phyloP scores from a whole-genome alignment of 2,888 invertebrate species.

The Tetheella fluctuosa region DNA sequence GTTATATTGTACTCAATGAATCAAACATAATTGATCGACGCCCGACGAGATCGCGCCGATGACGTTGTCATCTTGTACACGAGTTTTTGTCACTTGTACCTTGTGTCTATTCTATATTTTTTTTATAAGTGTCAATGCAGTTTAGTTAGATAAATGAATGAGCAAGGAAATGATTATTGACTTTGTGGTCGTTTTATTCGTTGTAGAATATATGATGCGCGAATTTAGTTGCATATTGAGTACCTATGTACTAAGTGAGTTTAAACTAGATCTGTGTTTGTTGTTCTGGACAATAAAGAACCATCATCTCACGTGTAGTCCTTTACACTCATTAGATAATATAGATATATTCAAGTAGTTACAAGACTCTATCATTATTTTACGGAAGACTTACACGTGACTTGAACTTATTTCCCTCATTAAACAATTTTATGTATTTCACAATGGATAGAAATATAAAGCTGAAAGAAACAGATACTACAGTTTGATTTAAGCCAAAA shows the following conservation, averaged over 20 bases:
- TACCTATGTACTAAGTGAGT: not conserved
- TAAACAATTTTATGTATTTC: too few relatives aligned
- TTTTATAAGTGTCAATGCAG: constrained; percentile 27
- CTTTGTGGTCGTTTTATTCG: constrained; percentile 11
- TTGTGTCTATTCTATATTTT: constrained; percentile 15
- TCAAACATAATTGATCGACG: constrained; percentile 78
- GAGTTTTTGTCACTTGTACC: constrained; percentile 65
- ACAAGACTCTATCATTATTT: too few relatives aligned
- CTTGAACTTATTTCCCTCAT: too few relatives aligned
- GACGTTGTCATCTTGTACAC: constrained; percentile 63
- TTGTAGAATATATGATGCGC: not conserved
- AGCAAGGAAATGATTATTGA: constrained; percentile 31
- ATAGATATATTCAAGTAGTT: too few relatives aligned
- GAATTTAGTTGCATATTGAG: not conserved
- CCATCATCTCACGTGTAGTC: too few relatives aligned
- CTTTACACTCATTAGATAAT: too few relatives aligned
- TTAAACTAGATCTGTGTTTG: too few relatives aligned
- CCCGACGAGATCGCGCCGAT: constrained; percentile 44
- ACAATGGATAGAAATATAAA: too few relatives aligned
- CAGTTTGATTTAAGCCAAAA: too few relatives aligned
- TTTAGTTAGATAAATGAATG: constrained; percentile 39
- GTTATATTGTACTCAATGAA: constrained; percentile 63
- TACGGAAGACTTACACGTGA: too few relatives aligned
- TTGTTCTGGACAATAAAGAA: too few relatives aligned
- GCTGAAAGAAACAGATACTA: too few relatives aligned